Evolutionary conservation across 2,113 vertebrate genomes (phyloP).

Genomic region (Perca schrenkii): DNA sequence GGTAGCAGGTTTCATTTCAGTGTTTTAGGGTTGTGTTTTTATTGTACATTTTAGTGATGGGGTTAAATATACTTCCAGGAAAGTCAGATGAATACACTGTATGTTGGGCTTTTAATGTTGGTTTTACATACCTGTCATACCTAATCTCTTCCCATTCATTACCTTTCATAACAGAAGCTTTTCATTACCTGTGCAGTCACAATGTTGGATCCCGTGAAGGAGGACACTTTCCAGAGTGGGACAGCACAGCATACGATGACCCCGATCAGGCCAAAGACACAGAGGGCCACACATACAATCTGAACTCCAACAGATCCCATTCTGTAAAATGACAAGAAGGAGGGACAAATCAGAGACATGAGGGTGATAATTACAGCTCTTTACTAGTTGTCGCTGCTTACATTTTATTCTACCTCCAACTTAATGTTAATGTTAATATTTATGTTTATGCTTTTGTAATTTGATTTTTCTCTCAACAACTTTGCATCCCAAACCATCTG

Average conservation of each 20-base stretch:
- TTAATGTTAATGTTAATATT: too few species aligned
- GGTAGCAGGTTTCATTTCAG: too few species aligned
- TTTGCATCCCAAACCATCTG: background rate
- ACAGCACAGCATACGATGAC: slow-evolving; percentile 79
- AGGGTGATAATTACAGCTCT: background rate
- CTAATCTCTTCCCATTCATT: background rate
- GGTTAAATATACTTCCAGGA: background rate
- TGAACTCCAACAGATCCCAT: slow-evolving; percentile 83
- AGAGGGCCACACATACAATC: slow-evolving; percentile 79
- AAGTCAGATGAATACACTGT: background rate
- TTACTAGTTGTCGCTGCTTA: background rate
- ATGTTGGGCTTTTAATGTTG: background rate
- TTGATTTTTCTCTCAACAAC: background rate
- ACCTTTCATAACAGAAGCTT: background rate
- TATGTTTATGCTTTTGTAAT: background rate
- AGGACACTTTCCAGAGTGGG: slow-evolving; percentile 82
- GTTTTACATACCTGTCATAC: background rate
- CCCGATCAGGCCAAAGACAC: slow-evolving; percentile 82
- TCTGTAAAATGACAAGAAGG: slow-evolving; percentile 41
- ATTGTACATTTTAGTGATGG: background rate
- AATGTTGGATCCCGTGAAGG: slow-evolving; percentile 82
- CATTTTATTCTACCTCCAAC: background rate
- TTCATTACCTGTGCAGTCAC: slow-evolving; percentile 83
- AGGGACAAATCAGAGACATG: background rate
- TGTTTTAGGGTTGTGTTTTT: background rate